Conservation (phyloP, 1,140 invertebrate species). For the Trichonephila inaurata region DNA sequence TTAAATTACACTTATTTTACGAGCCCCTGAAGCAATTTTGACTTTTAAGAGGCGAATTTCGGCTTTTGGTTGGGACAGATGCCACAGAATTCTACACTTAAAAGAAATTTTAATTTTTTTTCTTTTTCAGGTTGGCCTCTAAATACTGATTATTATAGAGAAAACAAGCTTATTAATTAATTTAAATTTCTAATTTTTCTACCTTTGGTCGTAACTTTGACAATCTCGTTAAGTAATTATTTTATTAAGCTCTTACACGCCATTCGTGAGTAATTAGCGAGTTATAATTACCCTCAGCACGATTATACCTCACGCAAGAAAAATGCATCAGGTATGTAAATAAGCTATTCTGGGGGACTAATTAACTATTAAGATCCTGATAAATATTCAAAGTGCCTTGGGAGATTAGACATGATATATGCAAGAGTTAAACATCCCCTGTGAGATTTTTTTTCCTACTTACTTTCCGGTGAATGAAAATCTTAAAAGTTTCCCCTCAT, state of each 20-base stretch:
- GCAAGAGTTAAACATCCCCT: slow-evolving; percentile 52
- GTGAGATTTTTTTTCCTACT: background rate
- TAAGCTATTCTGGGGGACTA: slow-evolving; percentile 44
- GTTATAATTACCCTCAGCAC: slow-evolving; percentile 59
- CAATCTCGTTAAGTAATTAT: slow-evolving; percentile 72
- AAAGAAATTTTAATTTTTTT: slow-evolving; percentile 5
- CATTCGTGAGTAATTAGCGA: slow-evolving; percentile 72
- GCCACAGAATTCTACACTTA: background rate
- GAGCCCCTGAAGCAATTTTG: background rate
- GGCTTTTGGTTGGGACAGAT: background rate
- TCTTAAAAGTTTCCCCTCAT: background rate
- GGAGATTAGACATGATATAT: slow-evolving; percentile 68
- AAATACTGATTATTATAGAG: background rate
- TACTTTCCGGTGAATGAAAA: background rate
- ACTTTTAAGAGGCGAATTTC: background rate
- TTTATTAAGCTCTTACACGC: slow-evolving; percentile 68
- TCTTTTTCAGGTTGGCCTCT: background rate
- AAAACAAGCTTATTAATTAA: slow-evolving; percentile 53
- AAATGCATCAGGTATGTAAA: slow-evolving; percentile 70
- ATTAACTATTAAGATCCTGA: slow-evolving; percentile 65
- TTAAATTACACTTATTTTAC: background rate
- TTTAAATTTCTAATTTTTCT: slow-evolving; percentile 72
- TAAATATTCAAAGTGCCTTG: slow-evolving; percentile 67
- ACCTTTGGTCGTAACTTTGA: slow-evolving; percentile 65
- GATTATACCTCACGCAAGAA: slow-evolving; percentile 63